Base-by-base conservation (phyloP, 2,888 invertebrate genomes). In the Sphinx pinastri region DNA sequence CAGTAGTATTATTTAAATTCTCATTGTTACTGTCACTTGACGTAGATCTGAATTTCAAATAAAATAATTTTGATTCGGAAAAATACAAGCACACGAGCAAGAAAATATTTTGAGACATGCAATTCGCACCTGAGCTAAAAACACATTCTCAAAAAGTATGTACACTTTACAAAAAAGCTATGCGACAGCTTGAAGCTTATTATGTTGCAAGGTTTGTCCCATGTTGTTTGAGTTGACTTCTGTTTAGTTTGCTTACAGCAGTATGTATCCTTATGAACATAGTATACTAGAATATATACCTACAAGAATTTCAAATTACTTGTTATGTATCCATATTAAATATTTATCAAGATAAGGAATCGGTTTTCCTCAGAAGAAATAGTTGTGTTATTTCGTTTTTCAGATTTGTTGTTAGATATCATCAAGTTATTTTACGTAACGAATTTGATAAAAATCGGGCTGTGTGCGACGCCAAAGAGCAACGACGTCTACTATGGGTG, bases 381-480 rank as follows among this genome's bases (percentile, higher is more conserved):
- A 12, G 16, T 12, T 45, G 54, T 45, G 54, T 45, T 45, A n/a
- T 14, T 25, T 47, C n/a, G 31, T 16, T 25, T 19, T 63, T 63
- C 45, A 98, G 98, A 83, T 91, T 95, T 76, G 90, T 95, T 0
- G 96, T 95, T 79, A 96, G 99, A 66, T 98, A 97, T 81, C 95
- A 97, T 68, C 97, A 97, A 77, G 96, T 97, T 0, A 79, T 97
- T 31, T 83, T 99, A 86, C 95, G 99, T 74, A 95, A 95, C 12
- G 94, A 97, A 73, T 99, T 99, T 84, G 99, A 99, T 72, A 94
- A 97, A 76, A 96, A 92, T 71, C 81, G 72, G 96, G 89, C 95
- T 91, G 79, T 89, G 94, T 79, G 91, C 95, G 81, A 95, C 88
- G 79, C 98, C 96, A 94, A 95, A 96, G 92, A 95, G 95, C 80